Conservation (phyloP, 1,140 invertebrate genomes). For the Drosophila funebris region DNA sequence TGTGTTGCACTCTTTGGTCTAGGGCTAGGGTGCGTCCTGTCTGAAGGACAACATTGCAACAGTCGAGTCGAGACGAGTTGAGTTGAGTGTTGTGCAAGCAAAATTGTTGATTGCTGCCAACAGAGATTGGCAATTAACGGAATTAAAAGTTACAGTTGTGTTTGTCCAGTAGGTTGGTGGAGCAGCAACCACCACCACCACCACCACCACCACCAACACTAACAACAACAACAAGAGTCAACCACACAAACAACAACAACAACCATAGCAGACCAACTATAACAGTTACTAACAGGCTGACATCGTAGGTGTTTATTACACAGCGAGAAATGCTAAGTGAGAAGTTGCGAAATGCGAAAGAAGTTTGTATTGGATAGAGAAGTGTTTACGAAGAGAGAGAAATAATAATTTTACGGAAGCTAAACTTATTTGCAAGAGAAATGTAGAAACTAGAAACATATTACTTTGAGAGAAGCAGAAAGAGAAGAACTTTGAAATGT, state of each 20-base stretch:
- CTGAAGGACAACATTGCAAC: slow-evolving; percentile 77
- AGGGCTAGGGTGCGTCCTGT: slow-evolving; percentile 39
- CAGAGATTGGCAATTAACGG: slow-evolving; percentile 84
- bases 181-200: neutral
- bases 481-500: too few species aligned
- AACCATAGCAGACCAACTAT: slow-evolving; percentile 38
- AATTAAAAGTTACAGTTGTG: slow-evolving; percentile 83
- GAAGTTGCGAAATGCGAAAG: neutral
- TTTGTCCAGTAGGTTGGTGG: slow-evolving; percentile 55
- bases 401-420: too few species aligned
- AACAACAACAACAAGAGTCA: slow-evolving; percentile 8
- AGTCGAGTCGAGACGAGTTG: slow-evolving; percentile 74
- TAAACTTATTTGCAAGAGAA: too few species aligned
- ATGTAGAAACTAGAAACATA: too few species aligned
- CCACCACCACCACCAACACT: neutral
- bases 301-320: slow-evolving; percentile 59
- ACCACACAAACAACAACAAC: slow-evolving; percentile 52
- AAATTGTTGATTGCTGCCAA: slow-evolving; percentile 83
- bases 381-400: neutral
- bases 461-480: too few species aligned
- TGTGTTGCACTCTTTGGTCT: slow-evolving; percentile 34
- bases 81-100: slow-evolving; percentile 83
- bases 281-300: slow-evolving; percentile 39
- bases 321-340: slow-evolving; percentile 13
- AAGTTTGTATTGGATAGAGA: neutral